Evolutionary conservation across 2,888 invertebrate species (phyloP).

Genomic region (Sinohyriopsis cumingii): DNA sequence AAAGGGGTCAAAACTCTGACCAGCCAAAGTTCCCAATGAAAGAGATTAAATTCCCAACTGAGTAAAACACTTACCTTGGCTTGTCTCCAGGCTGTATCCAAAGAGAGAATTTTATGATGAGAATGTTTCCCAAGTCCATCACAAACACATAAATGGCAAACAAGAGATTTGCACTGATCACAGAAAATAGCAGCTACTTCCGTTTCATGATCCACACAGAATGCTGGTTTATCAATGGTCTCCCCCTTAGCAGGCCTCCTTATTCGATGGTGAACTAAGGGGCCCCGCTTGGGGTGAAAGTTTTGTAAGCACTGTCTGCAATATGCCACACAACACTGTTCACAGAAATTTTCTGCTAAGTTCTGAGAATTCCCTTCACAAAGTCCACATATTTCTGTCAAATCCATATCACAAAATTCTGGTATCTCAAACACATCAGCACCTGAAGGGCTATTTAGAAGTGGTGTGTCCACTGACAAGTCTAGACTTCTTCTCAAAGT

Average conservation of each 20-base stretch:
- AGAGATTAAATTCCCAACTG: not conserved
- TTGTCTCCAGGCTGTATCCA: slow-evolving; percentile 61
- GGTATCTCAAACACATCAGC: slow-evolving; percentile 17
- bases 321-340: slow-evolving; percentile 65
- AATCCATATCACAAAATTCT: slow-evolving; percentile 20
- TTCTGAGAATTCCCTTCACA: slow-evolving; percentile 53
- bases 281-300: slow-evolving; percentile 62
- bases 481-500: slow-evolving; percentile 50
- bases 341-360: slow-evolving; percentile 62
- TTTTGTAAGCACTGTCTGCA: slow-evolving; percentile 61
- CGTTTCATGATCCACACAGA: slow-evolving; percentile 57
- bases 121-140: slow-evolving; percentile 66
- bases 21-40: too few species aligned
- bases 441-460: slow-evolving; percentile 1
- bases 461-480: slow-evolving; percentile 28
- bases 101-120: slow-evolving; percentile 62
- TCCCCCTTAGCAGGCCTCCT: slow-evolving; percentile 36
- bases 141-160: slow-evolving; percentile 68
- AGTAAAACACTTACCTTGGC: slow-evolving; percentile 51
- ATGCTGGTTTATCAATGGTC: slow-evolving; percentile 36
- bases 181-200: slow-evolving; percentile 64
- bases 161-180: slow-evolving; percentile 60
- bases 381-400: slow-evolving; percentile 54
- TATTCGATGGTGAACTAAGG: slow-evolving; percentile 56
- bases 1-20: too few species aligned